Base-by-base conservation (phyloP, 2,113 vertebrate species). In the Alligator sinensis region DNA sequence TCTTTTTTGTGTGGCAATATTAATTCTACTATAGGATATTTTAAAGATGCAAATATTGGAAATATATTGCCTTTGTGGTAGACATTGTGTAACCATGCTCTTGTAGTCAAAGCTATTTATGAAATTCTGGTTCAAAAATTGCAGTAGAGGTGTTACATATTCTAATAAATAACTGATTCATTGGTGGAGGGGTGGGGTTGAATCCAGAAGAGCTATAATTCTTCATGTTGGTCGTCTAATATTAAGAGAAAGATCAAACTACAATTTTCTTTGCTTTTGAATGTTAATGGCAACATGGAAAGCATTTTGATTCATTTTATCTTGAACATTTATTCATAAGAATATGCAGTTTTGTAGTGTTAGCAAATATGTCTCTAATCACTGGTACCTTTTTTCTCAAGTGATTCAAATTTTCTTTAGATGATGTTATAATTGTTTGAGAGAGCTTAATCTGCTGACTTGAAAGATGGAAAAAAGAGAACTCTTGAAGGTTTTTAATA, bases 1-100 rank as follows among this genome's bases (percentile, higher is more conserved):
- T 96, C 61, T 96, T 97, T 97, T 68, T 87, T 97, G 13, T 96
- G 63, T 84, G 91, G 89, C 97, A 97, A 96, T 98, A 96, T 80
- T 97, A 96, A 97, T 96, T 96, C 87, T 54, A 75, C 68, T 95
- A 77, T 95, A 93, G 81, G 76, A 79, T 97, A 96, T 86, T 96
- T 95, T 95, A 91, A 94, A 96, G 89, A 86, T 24, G 86, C 92
- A 96, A 96, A 96, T 97, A 97, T 96, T 82, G 89, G 54, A 87
- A 94, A 76, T 97, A 88, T 86, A 90, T 24, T 95, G 62, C 66
- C 78, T 97, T 96, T 94, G 78, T 93, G 30, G 92, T 97, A 96
- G 58, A 88, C 7, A 95, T 95, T 72, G 4, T 89, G 34, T 97
- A 95, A 76, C 1, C 2, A 68, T 77, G 72, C 75, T 95, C 96